Evolutionary conservation across 1,140 invertebrate species (phyloP).

Genomic region (Palaemon carinicauda): DNA sequence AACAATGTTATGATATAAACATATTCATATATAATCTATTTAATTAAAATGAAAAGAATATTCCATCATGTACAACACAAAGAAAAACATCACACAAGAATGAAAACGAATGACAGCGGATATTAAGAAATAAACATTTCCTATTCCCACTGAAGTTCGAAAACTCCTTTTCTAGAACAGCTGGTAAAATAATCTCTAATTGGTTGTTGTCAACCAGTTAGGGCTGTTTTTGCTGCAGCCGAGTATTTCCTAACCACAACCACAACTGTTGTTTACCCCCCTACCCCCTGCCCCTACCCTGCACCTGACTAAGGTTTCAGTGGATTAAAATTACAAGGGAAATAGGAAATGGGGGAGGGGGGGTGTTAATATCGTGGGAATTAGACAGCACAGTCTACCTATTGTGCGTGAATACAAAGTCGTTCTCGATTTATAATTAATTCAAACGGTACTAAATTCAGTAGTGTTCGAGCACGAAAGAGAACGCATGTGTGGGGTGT

Average conservation of each 20-base stretch:
- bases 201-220: slow-evolving; percentile 37
- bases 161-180: background rate
- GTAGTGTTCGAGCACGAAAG: slow-evolving; percentile 25
- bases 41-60: too few relatives aligned
- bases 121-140: background rate
- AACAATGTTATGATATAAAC: too few relatives aligned
- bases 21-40: too few relatives aligned
- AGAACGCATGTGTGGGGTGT: slow-evolving; percentile 22
- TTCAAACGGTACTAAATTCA: slow-evolving; percentile 42
- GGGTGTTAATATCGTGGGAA: slow-evolving; percentile 12
- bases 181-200: slow-evolving; percentile 28
- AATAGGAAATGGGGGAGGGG: background rate
- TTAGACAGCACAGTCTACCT: slow-evolving; percentile 24
- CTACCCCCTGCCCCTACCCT: background rate
- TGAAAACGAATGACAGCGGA: too few relatives aligned
- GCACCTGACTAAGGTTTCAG: slow-evolving; percentile 30
- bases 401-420: slow-evolving; percentile 51
- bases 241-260: slow-evolving; percentile 19
- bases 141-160: background rate
- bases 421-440: slow-evolving; percentile 49
- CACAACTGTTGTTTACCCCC: slow-evolving; percentile 23
- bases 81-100: too few relatives aligned
- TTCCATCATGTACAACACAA: too few relatives aligned
- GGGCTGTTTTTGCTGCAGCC: slow-evolving; percentile 13
- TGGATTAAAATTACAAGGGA: too few relatives aligned